Conservation (phyloP, 2,888 invertebrate genomes). For the Philereme vetulata region DNA sequence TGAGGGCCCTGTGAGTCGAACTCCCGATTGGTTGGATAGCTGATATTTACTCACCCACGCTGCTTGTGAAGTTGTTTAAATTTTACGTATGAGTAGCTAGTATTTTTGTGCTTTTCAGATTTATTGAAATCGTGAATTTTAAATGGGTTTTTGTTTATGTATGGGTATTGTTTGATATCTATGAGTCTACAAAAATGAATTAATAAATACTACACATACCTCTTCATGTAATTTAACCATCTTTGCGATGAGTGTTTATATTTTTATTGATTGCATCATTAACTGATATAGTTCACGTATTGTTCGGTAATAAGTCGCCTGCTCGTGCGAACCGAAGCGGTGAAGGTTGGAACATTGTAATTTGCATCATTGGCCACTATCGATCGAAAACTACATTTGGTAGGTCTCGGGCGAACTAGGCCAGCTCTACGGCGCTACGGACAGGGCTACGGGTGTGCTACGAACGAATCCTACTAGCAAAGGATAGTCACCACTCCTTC, state of each 20-base stretch:
- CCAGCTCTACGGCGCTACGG: constrained; percentile 31
- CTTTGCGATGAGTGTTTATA: constrained; percentile 20
- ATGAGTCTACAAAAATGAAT: constrained; percentile 6
- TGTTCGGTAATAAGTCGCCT: constrained; percentile 3
- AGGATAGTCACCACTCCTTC: constrained; percentile 23
- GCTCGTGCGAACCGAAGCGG: constrained; percentile 8
- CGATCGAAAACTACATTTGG: constrained; percentile 37
- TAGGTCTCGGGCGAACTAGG: constrained; percentile 32
- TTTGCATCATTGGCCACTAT: constrained; percentile 33
- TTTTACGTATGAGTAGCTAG: no score
- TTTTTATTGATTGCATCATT: constrained; percentile 22
- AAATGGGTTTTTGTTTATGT: no score
- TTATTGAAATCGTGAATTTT: not conserved
- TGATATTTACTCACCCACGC: not conserved
- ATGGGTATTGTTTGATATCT: constrained; percentile 1
- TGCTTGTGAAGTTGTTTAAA: not conserved
- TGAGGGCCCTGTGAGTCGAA: not conserved
- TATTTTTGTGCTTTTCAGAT: not conserved
- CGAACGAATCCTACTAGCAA: constrained; percentile 3
- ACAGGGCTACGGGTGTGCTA: constrained; percentile 51
- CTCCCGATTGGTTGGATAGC: not conserved
- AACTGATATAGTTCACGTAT: constrained; percentile 15
- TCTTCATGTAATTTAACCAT: constrained; percentile 31
- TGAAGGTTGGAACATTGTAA: constrained; percentile 17
- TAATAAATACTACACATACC: constrained; percentile 21